Conservation (phyloP, 92 coral and sea anemone genomes). For the Porites rus region DNA sequence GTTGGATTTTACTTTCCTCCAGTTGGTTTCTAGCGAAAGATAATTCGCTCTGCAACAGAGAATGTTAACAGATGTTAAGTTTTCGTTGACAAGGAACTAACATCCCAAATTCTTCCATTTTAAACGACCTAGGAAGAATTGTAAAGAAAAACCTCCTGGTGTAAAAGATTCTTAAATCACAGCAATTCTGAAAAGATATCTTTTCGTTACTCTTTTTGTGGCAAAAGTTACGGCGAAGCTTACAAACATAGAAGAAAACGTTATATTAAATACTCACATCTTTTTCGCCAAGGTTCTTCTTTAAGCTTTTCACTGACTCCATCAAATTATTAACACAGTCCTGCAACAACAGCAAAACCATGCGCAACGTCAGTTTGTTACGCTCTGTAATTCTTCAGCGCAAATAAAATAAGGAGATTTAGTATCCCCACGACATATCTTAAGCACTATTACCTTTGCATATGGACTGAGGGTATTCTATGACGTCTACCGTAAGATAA, state of each 20-base stretch:
- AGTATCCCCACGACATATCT: no score
- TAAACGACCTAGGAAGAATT: no score
- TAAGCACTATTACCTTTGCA: no score
- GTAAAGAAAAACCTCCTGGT: no score
- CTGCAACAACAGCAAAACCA: constrained; percentile 36
- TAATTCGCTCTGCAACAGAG: constrained; percentile 70
- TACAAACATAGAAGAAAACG: background rate
- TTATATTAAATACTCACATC: constrained; percentile 69
- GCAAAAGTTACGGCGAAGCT: background rate
- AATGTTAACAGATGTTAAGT: background rate
- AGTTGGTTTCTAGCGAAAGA: constrained; percentile 72
- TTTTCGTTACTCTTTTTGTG: background rate
- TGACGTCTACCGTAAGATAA: no score
- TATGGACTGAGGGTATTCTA: no score
- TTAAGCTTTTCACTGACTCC: constrained; percentile 89
- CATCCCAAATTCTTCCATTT: no score
- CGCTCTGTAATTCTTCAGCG: no score
- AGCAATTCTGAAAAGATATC: no score
- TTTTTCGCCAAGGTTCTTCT: constrained; percentile 85
- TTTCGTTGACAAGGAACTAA: background rate
- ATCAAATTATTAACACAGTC: constrained; percentile 88
- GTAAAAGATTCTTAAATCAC: no score
- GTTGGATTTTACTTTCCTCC: constrained; percentile 82
- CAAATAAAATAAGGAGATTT: no score
- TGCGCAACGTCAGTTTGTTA: background rate